Conservation (phyloP, 2,888 invertebrate genomes). For the Philhelius pedissequus region DNA sequence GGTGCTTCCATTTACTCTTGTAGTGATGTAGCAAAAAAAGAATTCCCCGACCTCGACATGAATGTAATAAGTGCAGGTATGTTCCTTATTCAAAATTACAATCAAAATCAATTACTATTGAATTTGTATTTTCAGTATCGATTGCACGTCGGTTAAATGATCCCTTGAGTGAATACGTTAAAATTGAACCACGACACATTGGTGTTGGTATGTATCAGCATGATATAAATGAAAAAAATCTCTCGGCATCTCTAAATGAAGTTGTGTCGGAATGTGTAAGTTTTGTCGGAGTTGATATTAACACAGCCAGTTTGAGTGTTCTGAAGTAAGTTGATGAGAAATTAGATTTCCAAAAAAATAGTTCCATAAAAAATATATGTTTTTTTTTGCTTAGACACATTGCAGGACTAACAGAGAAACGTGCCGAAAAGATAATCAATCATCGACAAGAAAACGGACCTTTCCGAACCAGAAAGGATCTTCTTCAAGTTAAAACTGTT, state of each 20-base stretch:
- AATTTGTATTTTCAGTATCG: slow-evolving; percentile 80
- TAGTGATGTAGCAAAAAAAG: slow-evolving; percentile 89
- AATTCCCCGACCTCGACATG: slow-evolving; percentile 90
- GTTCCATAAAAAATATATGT: not conserved
- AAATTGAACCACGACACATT: slow-evolving; percentile 94
- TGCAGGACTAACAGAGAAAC: slow-evolving; percentile 88
- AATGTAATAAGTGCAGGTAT: slow-evolving; percentile 88
- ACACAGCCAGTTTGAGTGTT: slow-evolving; percentile 90
- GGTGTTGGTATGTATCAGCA: slow-evolving; percentile 98
- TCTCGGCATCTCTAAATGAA: slow-evolving; percentile 86
- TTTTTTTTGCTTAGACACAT: slow-evolving; percentile 82
- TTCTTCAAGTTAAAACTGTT: slow-evolving; percentile 88
- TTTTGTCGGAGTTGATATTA: slow-evolving; percentile 95
- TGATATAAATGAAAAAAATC: slow-evolving; percentile 89
- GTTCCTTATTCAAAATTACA: not conserved
- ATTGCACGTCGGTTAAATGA: slow-evolving; percentile 94
- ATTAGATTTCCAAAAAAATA: not conserved
- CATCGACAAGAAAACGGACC: slow-evolving; percentile 86
- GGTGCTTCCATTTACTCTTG: slow-evolving; percentile 97
- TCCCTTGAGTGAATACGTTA: slow-evolving; percentile 94
- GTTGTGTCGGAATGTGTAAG: slow-evolving; percentile 95
- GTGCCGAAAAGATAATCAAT: slow-evolving; percentile 88
- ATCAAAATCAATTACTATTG: not conserved
- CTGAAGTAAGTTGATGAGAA: slow-evolving; percentile 82
- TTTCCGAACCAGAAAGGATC: slow-evolving; percentile 86